Percentiles rank a stretch among this genome's conserved stretches.
Conservation (phyloP, 2,113 vertebrate species). For the Corvus cornix region DNA sequence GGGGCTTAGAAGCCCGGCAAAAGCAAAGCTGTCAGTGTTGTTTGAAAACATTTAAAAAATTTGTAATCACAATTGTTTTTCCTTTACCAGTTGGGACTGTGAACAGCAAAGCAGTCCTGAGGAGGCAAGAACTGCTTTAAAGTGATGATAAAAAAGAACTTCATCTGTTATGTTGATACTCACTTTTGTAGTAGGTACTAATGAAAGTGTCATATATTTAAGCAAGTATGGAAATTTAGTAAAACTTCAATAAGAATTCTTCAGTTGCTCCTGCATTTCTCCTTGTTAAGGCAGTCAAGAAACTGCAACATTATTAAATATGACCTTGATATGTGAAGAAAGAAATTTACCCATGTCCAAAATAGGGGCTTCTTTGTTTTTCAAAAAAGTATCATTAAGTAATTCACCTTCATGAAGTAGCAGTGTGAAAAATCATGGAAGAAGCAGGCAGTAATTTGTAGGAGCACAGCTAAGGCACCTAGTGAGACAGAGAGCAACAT, state of each 20-base stretch:
- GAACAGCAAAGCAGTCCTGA: background rate
- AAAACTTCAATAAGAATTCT: background rate
- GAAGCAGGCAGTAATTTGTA: background rate
- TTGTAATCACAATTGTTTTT: background rate
- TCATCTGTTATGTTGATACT: fast-evolving
- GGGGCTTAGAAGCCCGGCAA: background rate
- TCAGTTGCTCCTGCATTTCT: background rate
- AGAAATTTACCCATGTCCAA: background rate
- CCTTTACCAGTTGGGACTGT: background rate
- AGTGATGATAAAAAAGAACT: background rate
- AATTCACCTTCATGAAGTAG: background rate
- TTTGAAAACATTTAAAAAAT: background rate
- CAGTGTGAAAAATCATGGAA: background rate
- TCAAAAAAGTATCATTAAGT: background rate
- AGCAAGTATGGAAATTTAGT: background rate
- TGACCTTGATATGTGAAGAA: background rate
- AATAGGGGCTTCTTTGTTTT: background rate
- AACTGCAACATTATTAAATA: background rate
- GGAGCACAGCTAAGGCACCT: background rate
- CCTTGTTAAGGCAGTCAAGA: background rate
- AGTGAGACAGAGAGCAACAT: background rate
- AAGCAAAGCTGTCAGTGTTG: background rate
- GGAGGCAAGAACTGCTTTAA: background rate
- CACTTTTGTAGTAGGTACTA: background rate
- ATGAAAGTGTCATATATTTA: background rate